Evolutionary conservation across 2,888 invertebrate species (phyloP).

Genomic region (Cyaniris semiargus): DNA sequence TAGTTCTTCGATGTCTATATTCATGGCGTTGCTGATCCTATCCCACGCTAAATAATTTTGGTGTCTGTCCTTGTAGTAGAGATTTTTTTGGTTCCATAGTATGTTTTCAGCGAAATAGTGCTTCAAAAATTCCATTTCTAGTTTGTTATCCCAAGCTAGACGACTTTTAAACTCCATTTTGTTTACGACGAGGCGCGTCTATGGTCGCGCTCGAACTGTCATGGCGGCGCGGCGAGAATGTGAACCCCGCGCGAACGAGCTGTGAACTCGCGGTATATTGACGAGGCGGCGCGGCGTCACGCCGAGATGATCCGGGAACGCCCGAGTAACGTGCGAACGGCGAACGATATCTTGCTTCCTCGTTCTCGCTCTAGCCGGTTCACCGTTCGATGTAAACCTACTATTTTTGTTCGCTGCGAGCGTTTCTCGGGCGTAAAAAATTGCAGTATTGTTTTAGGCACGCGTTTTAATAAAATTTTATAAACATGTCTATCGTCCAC

Average conservation of each 20-base stretch:
- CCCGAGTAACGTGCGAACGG: background rate
- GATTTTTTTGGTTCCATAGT: background rate
- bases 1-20: background rate
- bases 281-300: background rate
- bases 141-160: background rate
- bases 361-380: background rate
- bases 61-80: background rate
- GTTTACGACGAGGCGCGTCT: background rate
- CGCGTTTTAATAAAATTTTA: background rate
- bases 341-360: background rate
- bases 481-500: no score
- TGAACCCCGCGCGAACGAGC: slow-evolving; percentile 13
- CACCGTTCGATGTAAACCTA: background rate
- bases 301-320: background rate
- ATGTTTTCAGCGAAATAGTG: background rate
- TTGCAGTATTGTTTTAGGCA: background rate
- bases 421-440: background rate
- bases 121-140: background rate
- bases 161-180: background rate
- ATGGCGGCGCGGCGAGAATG: slow-evolving; percentile 13
- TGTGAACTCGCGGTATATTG: slow-evolving; percentile 27
- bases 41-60: background rate
- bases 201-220: slow-evolving; percentile 1
- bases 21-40: background rate
- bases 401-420: background rate